Base-by-base conservation (phyloP, 2,113 vertebrate species). In the Ailurus styani region DNA sequence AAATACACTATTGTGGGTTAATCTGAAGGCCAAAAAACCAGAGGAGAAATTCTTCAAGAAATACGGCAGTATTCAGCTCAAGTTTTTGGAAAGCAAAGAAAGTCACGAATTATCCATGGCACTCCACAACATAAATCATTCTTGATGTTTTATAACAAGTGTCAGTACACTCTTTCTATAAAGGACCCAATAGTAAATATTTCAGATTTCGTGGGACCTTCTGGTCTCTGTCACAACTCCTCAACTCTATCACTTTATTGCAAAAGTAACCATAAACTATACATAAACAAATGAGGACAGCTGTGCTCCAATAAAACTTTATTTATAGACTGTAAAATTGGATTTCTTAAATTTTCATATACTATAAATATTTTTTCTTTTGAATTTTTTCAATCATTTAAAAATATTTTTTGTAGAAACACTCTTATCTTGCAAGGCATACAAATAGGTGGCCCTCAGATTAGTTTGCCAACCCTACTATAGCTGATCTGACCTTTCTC, bases 51-150 rank as follows among this genome's bases (percentile, higher is more conserved):
- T 81, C 50, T 95, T 97, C 15, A 94, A 94, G 68, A 75, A 94
- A 91, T 82, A 66, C 4, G 3, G 75, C n/a, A 86, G 18, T 25
- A 84, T 68, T 89, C 47, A 89, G 45, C 40, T 79, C 68, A 20
- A 79, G 72, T 85, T 83, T 29, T 64, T 31, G 7, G 21, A 72
- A 87, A 87, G 37, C 66, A 92, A 89, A 88, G 17, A 73, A 88
- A 64, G 75, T 95, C 57, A 93, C 25, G 52, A n/a, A 89, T 82
- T 37, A 77, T 93, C 52, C 79, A 83, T 73, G n/a, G 40, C 34
- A 91, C 52, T 93, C 21, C 27, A 89, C 85, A 93, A 97, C 70
- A 90, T 40, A 96, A 95, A 92, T 62, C 29, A 70, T 57, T 95
- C 50, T 70, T 45, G 34, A 60, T 82, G 50, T 47, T 93, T 95